Base-by-base conservation (phyloP, 2,888 invertebrate species). In the Rugalucina vietnamica region DNA sequence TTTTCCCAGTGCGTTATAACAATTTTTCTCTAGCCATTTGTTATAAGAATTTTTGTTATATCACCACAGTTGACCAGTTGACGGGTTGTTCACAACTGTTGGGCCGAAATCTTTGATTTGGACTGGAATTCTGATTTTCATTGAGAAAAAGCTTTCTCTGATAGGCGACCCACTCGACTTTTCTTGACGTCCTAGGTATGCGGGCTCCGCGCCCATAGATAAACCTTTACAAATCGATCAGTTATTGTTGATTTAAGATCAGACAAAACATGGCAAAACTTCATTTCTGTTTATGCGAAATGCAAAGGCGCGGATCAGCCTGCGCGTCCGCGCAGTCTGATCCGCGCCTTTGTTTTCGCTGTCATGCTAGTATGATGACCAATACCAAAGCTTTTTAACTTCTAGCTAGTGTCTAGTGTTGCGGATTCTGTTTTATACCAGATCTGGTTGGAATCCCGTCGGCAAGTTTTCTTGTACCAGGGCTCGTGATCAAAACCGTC, bases 191-290 rank as follows among this genome's bases (percentile, higher is more conserved):
- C 74, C 21, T 18, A 72, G 65, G n/a, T 79, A 79, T 79, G 36
- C 65, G 65, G 73, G 43, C 24, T 74, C 79, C 79, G 73, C 79
- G 73, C 74, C 79, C 79, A 65, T 73, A 74, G 74, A 79, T 79
- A 65, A 74, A 27, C 49, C n/a, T 14, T 37, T 50, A 54, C 50
- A 65, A 78, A 78, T 78, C 77, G 71, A 78, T 78, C 77, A 76
- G n/a, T 39, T 43, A 29, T 43, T 65, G 65, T 65, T 65, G 65
- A 65, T 65, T 65, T 65, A 18, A 34, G 65, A 65, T n/a, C n/a
- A n/a, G n/a, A n/a, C n/a, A n/a, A n/a, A n/a, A n/a, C n/a, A n/a
- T n/a, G n/a, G n/a, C n/a, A n/a, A n/a, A n/a, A n/a, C n/a, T n/a
- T n/a, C n/a, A n/a, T n/a, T n/a, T n/a, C n/a, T n/a, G n/a, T n/a